phyloP scores from a whole-genome alignment of 1,140 invertebrate genomes.

The Leucophenga varia region DNA sequence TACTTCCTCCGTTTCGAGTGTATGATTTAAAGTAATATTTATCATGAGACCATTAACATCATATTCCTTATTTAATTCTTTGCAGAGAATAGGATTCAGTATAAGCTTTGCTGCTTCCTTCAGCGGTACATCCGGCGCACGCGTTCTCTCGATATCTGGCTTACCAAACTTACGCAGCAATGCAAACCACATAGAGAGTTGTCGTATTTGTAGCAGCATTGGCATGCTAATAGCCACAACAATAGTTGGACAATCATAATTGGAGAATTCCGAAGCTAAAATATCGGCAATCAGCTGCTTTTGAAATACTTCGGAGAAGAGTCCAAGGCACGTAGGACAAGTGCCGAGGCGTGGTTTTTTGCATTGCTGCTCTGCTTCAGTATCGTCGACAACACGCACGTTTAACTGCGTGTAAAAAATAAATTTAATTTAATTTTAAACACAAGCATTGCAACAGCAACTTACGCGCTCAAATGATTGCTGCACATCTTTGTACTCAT shows the following conservation, averaged over 20 bases:
- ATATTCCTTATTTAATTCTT: conserved; percentile 34
- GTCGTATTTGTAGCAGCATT: conserved; percentile 51
- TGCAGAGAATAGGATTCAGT: conserved; percentile 39
- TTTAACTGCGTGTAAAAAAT: conserved; percentile 9
- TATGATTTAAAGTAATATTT: conserved; percentile 37
- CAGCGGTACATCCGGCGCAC: conserved; percentile 40
- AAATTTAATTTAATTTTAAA: conserved; percentile 1
- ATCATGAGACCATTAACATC: conserved; percentile 48
- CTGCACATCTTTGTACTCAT: conserved; percentile 56
- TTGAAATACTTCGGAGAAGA: conserved; percentile 61
- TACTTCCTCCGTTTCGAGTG: conserved; percentile 30
- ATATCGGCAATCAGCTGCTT: conserved; percentile 57
- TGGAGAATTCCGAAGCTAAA: conserved; percentile 39
- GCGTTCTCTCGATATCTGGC: conserved; percentile 20
- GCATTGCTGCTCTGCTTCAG: conserved; percentile 8
- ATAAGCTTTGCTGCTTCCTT: conserved; percentile 49
- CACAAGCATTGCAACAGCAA: no score
- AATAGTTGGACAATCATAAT: conserved; percentile 56
- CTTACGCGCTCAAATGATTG: conserved; percentile 52
- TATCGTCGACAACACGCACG: background rate
- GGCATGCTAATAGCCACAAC: conserved; percentile 56
- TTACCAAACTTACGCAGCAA: conserved; percentile 52
- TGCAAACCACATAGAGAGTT: conserved; percentile 57
- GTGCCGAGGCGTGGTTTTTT: conserved; percentile 55
- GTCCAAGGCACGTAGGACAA: conserved; percentile 65